Percentiles rank a stretch among this genome's conserved stretches.
Evolutionary conservation across 2,113 vertebrate genomes (phyloP).

Genomic region (Cacatua alba): DNA sequence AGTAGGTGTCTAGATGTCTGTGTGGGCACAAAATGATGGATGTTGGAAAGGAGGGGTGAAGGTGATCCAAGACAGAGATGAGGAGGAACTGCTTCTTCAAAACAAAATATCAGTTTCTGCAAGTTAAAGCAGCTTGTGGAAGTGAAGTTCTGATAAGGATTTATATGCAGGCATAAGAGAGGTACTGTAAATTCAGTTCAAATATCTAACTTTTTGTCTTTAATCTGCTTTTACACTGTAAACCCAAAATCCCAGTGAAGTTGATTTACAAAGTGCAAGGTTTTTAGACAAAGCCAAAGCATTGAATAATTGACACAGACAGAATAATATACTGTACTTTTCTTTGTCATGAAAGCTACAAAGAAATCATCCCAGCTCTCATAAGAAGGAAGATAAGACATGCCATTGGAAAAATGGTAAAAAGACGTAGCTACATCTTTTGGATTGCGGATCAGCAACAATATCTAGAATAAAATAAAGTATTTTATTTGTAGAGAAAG

Average conservation of each 20-base stretch:
- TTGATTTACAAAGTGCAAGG: background rate
- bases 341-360: constrained; percentile 42
- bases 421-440: constrained; percentile 65
- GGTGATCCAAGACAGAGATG: rapidly evolving
- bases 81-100: background rate
- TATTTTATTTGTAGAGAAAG: background rate
- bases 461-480: constrained; percentile 13
- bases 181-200: background rate
- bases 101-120: rapidly evolving
- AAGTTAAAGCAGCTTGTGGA: background rate
- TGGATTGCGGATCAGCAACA: constrained; percentile 62
- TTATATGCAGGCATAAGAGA: background rate
- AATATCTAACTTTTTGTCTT: background rate
- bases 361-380: constrained; percentile 61
- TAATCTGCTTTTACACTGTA: background rate
- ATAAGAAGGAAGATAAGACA: background rate
- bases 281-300: background rate
- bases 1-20: background rate
- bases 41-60: background rate
- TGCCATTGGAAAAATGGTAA: constrained; percentile 33
- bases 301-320: background rate
- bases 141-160: background rate
- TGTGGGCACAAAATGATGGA: background rate
- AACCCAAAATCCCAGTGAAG: background rate
- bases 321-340: constrained; percentile 30